Evolutionary conservation across 2,888 invertebrate genomes (phyloP).

Genomic region (Pristionchus maxplancki): DNA sequence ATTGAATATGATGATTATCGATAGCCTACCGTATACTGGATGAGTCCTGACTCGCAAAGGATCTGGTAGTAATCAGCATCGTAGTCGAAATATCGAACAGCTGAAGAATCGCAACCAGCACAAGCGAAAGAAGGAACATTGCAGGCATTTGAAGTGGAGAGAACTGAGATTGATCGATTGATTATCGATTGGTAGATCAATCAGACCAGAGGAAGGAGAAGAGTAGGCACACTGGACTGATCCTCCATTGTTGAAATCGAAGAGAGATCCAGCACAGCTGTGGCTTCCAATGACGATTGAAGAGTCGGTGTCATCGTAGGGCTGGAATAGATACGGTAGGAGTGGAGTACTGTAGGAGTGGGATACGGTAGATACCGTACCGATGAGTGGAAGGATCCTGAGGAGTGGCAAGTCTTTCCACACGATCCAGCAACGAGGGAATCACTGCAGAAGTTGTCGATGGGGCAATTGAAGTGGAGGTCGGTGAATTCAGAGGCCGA

Average conservation of each 20-base stretch:
- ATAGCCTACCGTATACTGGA: background rate
- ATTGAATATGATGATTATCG: background rate
- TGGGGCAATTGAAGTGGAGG: background rate
- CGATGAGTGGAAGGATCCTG: slow-evolving; percentile 23
- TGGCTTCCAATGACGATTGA: background rate
- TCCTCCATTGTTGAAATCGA: slow-evolving; percentile 5
- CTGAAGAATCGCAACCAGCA: background rate
- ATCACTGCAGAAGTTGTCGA: slow-evolving; percentile 26
- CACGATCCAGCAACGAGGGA: background rate
- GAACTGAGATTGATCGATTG: background rate
- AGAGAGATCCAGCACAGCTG: background rate
- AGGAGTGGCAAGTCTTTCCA: background rate
- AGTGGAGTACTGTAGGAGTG: background rate
- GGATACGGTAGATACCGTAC: background rate
- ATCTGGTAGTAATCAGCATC: background rate
- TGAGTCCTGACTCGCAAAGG: background rate
- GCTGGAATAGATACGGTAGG: background rate
- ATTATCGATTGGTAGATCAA: background rate
- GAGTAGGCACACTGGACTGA: background rate
- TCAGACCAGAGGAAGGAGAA: background rate
- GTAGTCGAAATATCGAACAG: background rate
- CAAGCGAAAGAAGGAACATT: slow-evolving; percentile 11
- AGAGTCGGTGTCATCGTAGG: background rate
- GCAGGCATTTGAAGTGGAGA: slow-evolving; percentile 2
- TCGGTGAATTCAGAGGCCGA: background rate